Evolutionary conservation across 2,888 invertebrate species (phyloP).

Genomic region (Harpalus rufipes): DNA sequence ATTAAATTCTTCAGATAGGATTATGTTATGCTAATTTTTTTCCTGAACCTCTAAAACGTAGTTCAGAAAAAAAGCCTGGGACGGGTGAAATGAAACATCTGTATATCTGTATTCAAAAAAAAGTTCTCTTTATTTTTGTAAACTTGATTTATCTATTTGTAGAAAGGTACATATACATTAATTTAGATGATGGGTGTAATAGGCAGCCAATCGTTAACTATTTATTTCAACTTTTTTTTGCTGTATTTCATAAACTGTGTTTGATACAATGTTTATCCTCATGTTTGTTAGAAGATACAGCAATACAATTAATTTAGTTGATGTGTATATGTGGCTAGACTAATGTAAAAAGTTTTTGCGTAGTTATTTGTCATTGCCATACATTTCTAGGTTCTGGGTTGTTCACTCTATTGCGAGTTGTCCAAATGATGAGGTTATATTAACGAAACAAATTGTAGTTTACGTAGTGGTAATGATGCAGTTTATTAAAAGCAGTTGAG

Average conservation of each 20-base stretch:
- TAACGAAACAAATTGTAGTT: not conserved
- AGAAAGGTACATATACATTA: too few relatives aligned
- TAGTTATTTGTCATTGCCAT: not conserved
- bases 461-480: not conserved
- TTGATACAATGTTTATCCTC: slow-evolving; percentile 42
- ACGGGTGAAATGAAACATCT: too few relatives aligned
- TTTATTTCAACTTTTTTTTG: too few relatives aligned
- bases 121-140: too few relatives aligned
- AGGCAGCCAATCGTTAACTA: too few relatives aligned
- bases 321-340: not conserved
- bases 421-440: not conserved
- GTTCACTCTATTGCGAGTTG: not conserved
- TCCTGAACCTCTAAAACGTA: too few relatives aligned
- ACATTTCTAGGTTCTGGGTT: not conserved
- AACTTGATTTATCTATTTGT: too few relatives aligned
- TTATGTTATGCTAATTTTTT: too few relatives aligned
- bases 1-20: too few relatives aligned
- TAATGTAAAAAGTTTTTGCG: not conserved
- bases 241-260: not conserved
- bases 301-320: not conserved
- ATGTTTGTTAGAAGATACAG: not conserved
- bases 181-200: too few relatives aligned
- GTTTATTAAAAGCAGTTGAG: not conserved
- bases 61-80: too few relatives aligned
- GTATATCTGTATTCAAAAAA: too few relatives aligned